Conservation (phyloP, 2,797 vertebrate genomes). For the Balearica regulorum region DNA sequence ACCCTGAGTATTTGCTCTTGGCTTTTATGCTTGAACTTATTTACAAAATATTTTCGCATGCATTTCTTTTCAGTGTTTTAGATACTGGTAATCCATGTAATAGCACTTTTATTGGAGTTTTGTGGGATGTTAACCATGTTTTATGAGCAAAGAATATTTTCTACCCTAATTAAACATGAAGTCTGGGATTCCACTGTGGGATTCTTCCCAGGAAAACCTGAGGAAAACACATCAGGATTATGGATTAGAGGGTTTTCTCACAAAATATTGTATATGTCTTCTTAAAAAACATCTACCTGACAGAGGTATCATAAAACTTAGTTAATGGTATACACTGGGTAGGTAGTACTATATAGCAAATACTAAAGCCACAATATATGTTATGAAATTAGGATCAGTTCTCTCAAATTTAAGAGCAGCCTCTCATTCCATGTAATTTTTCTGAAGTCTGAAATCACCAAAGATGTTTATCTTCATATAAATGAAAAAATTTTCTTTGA, state of each 20-base stretch:
- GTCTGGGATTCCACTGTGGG: neutral
- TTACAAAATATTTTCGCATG: neutral
- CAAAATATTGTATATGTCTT: neutral
- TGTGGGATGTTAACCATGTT: neutral
- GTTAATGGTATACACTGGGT: neutral
- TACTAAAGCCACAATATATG: neutral
- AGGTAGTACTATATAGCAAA: neutral
- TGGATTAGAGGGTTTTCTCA: neutral
- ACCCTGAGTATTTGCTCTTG: neutral
- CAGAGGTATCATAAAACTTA: neutral
- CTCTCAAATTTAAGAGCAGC: neutral
- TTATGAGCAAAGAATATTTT: neutral
- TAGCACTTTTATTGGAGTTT: neutral
- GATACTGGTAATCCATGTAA: neutral
- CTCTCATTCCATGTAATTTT: neutral
- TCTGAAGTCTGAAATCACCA: neutral
- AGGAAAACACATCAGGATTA: neutral
- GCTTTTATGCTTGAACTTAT: neutral
- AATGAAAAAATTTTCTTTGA: neutral
- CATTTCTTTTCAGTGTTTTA: neutral
- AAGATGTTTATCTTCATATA: neutral
- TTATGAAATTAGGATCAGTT: neutral
- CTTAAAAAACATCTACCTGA: neutral
- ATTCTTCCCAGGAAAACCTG: neutral
- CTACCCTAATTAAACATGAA: neutral